These are phyloP conservation scores for Hofmannophila pseudospretella DNA, from an alignment of 2,888 invertebrate species.

Conservation along the genomic window DNA sequence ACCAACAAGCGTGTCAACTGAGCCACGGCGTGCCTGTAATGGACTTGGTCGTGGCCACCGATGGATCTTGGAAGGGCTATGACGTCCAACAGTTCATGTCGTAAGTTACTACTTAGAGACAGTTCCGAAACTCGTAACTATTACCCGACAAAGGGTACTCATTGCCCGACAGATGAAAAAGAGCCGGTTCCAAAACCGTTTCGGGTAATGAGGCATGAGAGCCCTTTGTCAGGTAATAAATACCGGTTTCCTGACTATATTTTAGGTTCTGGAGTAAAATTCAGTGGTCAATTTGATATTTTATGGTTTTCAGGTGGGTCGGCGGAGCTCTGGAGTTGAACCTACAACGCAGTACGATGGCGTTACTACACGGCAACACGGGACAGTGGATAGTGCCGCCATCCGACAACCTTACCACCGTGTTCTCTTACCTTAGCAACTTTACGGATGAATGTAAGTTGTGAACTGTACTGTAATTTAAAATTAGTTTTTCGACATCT, in stretches of 20 bases:
- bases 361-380: conserved; percentile 80
- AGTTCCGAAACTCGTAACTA: too few species aligned
- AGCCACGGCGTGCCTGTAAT: conserved; percentile 54
- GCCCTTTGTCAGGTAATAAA: too few species aligned
- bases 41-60: conserved; percentile 77
- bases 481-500: too few species aligned
- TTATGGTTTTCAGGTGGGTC: conserved; percentile 75
- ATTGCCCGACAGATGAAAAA: too few species aligned
- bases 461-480: too few species aligned
- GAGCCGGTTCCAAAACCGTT: too few species aligned
- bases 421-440: conserved; percentile 53
- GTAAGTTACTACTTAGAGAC: conserved; percentile 39
- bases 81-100: conserved; percentile 76
- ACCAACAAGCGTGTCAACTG: conserved; percentile 49
- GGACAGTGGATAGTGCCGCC: conserved; percentile 79
- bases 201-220: too few species aligned
- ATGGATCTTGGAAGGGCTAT: conserved; percentile 76
- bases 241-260: too few species aligned
- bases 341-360: conserved; percentile 76
- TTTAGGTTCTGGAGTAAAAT: too few species aligned
- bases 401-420: conserved; percentile 71
- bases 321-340: conserved; percentile 77
- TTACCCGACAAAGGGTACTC: too few species aligned
- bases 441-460: conserved; percentile 65
- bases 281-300: too few species aligned